A percentile compares a stretch with the other conserved stretches of the same genome.
Conservation (phyloP, 2,888 invertebrate species). For the Agrochola circellaris region DNA sequence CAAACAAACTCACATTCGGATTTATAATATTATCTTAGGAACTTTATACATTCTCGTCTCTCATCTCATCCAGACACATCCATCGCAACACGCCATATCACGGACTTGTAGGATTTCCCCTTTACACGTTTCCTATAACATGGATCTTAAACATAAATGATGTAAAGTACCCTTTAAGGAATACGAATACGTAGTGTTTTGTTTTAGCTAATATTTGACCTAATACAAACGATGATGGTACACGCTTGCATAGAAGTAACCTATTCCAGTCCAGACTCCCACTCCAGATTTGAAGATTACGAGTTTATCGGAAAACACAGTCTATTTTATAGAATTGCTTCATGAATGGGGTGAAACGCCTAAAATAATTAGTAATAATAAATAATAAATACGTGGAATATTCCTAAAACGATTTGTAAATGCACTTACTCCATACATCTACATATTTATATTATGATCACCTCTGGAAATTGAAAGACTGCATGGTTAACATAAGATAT, state of each 20-base stretch:
- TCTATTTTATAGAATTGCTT: background rate
- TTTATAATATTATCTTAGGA: too few species aligned
- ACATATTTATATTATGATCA: background rate
- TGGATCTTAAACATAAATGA: background rate
- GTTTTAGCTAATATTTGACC: background rate
- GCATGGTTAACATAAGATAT: background rate
- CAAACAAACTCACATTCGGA: too few species aligned
- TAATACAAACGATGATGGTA: too few species aligned
- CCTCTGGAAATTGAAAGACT: conserved; percentile 22
- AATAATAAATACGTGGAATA: background rate
- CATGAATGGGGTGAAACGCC: background rate
- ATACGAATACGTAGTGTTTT: too few species aligned
- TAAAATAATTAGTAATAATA: background rate
- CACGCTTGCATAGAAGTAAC: background rate
- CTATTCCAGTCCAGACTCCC: background rate
- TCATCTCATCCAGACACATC: too few species aligned
- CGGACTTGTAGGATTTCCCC: background rate
- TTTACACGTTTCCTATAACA: background rate
- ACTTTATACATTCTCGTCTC: background rate
- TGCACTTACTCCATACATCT: background rate
- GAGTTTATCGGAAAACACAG: background rate
- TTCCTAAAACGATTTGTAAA: background rate
- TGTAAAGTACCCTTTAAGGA: background rate
- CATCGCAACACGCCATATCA: background rate
- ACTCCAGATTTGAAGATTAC: background rate